These are phyloP conservation scores for Abrostola tripartita DNA, from an alignment of 2,888 invertebrate genomes.

Conservation along the genomic window DNA sequence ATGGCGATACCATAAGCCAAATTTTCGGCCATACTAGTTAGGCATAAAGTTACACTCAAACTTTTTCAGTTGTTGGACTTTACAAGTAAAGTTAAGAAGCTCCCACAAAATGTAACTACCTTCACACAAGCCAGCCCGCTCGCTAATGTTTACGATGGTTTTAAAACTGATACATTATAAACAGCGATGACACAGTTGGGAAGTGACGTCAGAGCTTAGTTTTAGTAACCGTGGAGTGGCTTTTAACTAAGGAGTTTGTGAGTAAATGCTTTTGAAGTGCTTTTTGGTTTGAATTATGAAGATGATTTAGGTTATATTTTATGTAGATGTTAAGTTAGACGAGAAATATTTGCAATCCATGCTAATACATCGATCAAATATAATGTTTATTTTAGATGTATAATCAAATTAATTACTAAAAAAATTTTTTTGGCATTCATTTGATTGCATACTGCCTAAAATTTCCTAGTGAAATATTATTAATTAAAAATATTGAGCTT, in stretches of 20 bases:
- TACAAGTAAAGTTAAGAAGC: slow-evolving; percentile 41
- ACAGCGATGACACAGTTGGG: slow-evolving; percentile 55
- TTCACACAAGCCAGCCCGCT: slow-evolving; percentile 46
- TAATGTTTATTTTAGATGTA: too few species aligned
- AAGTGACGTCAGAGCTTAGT: slow-evolving; percentile 50
- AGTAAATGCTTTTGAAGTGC: slow-evolving; percentile 1
- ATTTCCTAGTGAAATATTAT: too few species aligned
- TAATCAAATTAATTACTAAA: too few species aligned
- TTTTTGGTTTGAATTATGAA: slow-evolving; percentile 19
- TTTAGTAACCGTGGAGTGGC: slow-evolving; percentile 46
- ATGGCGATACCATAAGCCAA: not conserved
- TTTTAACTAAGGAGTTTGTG: slow-evolving; percentile 22
- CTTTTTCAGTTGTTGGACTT: slow-evolving; percentile 19
- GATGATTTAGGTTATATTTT: too few species aligned
- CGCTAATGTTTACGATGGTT: slow-evolving; percentile 55
- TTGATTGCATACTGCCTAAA: too few species aligned
- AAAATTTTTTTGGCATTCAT: too few species aligned
- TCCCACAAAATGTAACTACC: slow-evolving; percentile 49
- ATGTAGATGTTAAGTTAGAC: too few species aligned
- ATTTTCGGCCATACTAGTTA: not conserved
- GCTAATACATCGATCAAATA: too few species aligned
- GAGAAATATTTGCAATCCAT: too few species aligned
- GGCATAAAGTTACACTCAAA: slow-evolving; percentile 1
- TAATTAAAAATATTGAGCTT: not conserved
- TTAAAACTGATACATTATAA: slow-evolving; percentile 62